Base-by-base conservation (phyloP, 2,888 invertebrate species). In the Hypolimnas misippus region DNA sequence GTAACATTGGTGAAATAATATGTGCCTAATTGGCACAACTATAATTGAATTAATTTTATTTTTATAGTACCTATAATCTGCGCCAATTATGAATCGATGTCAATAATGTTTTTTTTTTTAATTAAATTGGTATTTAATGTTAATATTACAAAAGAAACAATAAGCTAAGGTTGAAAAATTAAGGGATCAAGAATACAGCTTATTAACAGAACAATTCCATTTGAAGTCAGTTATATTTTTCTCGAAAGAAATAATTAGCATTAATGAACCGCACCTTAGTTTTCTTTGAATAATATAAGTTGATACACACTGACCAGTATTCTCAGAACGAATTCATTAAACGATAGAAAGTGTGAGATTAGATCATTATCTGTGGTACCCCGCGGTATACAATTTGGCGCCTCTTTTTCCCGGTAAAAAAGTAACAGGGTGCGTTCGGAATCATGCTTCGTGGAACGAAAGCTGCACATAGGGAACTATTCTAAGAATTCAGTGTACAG, bases 331-430 rank as follows among this genome's bases (percentile, higher is more conserved):
- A 14, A 29, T 57, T 57, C 56, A 60, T 57, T 60, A 54, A 56
- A 56, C 40, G 14, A 55, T 55, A 61, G 57, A 57, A 59, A 46
- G 38, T 46, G 40, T 6, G 17, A 17, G 38, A 61, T 70, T 62
- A 64, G 74, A 75, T 78, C 70, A 68, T n/a, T 64, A 76, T 76
- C 76, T 69, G 54, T 71, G 66, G 66, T 56, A 57, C 65, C 71
- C 72, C 63, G 66, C 63, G 42, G 16, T 10, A 17, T 52, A 19
- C 25, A 21, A 52, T 58, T 66, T 62, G 53, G 52, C 57, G 66
- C 58, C 50, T 58, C n/a, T 58, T 46, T 46, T 67, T 67, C 66
- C 61, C 52, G 49, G 63, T 65, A 65, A 67, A 60, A 57, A 31
- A 33, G 12, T 55, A 49, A 59, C 33, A 31, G 65, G 67, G 65